These are phyloP conservation scores for Dreissena polymorpha DNA, from an alignment of 1,140 invertebrate genomes.

Conservation along the genomic window DNA sequence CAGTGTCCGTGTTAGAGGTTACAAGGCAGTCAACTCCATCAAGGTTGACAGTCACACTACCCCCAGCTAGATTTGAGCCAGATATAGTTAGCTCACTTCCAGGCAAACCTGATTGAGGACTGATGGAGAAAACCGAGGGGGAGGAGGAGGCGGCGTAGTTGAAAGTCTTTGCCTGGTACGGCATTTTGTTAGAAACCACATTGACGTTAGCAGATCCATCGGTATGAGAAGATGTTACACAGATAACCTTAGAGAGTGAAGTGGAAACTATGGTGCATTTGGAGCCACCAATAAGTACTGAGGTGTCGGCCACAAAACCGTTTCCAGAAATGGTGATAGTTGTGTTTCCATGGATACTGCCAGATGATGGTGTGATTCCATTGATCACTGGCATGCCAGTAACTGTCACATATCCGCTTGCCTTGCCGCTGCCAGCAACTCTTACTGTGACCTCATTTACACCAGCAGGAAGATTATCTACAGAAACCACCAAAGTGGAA, in stretches of 20 bases:
- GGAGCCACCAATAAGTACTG: constrained; percentile 26
- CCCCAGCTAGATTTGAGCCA: constrained; percentile 50
- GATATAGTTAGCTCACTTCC: constrained; percentile 58
- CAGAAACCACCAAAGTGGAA: constrained; percentile 47
- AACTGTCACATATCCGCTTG: constrained; percentile 17
- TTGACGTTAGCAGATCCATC: constrained; percentile 36
- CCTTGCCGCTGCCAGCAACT: constrained; percentile 50
- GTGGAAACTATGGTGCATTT: constrained; percentile 20
- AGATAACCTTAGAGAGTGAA: constrained; percentile 51
- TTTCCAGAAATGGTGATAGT: constrained; percentile 60
- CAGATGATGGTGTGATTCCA: constrained; percentile 53
- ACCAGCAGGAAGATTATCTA: constrained; percentile 50
- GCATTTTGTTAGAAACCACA: constrained; percentile 58
- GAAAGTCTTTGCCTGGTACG: constrained; percentile 45
- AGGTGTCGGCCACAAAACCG: constrained; percentile 56
- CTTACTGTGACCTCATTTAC: constrained; percentile 50
- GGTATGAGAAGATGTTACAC: constrained; percentile 55
- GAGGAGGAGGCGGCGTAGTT: constrained; percentile 43
- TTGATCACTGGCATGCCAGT: constrained; percentile 41
- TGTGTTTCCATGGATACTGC: constrained; percentile 64
- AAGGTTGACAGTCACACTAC: constrained; percentile 46
- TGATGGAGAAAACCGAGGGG: constrained; percentile 59
- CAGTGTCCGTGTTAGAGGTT: constrained; percentile 19
- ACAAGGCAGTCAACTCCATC: constrained; percentile 57
- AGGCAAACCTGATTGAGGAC: constrained; percentile 49